phyloP scores from a whole-genome alignment of 2,888 invertebrate genomes.

The Cataglyphis cursor region DNA sequence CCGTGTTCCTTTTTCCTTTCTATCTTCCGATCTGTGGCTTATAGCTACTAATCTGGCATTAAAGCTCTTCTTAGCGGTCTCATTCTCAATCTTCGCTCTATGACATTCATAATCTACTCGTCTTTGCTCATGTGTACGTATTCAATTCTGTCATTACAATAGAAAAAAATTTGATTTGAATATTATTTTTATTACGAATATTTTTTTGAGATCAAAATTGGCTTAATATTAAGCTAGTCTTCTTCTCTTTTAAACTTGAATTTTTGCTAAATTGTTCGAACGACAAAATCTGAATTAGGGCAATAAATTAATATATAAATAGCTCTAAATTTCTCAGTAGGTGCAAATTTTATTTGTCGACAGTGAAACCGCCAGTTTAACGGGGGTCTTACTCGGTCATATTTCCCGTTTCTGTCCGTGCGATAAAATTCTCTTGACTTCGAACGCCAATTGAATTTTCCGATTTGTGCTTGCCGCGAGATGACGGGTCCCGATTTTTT shows the following conservation, averaged over 20 bases:
- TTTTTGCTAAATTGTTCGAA: no score
- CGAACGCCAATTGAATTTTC: slow-evolving; percentile 68
- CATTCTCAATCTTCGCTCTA: slow-evolving; percentile 46
- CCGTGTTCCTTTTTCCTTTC: slow-evolving; percentile 13
- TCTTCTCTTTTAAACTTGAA: no score
- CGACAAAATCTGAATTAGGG: no score
- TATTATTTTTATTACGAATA: neutral
- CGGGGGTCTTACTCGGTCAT: slow-evolving; percentile 21
- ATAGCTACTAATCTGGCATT: slow-evolving; percentile 56
- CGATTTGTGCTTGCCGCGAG: neutral
- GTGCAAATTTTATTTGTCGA: neutral
- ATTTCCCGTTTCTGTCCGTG: slow-evolving; percentile 49
- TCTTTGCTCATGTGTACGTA: neutral
- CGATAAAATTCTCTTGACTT: slow-evolving; percentile 35
- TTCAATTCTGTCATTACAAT: neutral
- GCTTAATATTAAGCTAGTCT: no score
- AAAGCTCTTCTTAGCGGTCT: slow-evolving; percentile 54
- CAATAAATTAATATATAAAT: neutral
- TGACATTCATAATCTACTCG: slow-evolving; percentile 49
- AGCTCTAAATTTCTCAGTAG: neutral
- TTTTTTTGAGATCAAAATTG: slow-evolving; percentile 35
- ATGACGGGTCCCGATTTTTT: neutral
- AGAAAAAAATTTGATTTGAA: neutral
- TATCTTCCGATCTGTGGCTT: slow-evolving; percentile 40
- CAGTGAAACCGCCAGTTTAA: neutral